Evolutionary conservation across 2,113 vertebrate genomes (phyloP).

Genomic region (Micromys minutus): DNA sequence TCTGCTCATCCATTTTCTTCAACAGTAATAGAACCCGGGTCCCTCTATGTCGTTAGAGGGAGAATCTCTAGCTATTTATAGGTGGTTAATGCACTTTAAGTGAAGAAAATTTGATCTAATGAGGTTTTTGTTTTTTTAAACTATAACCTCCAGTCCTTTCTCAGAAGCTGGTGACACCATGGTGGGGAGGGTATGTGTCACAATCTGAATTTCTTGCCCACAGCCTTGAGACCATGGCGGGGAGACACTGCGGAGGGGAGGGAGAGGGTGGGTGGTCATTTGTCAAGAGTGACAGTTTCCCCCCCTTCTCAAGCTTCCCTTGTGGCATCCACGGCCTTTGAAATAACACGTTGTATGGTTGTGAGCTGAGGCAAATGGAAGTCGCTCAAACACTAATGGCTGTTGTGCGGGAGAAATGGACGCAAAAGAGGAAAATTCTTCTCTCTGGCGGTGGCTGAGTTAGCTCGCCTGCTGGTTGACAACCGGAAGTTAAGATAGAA

Average conservation of each 20-base stretch:
- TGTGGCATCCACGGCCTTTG: neutral
- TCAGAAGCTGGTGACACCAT: neutral
- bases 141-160: neutral
- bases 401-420: neutral
- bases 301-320: neutral
- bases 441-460: neutral
- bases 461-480: neutral
- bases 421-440: neutral
- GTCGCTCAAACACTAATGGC: neutral
- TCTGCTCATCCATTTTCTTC: neutral
- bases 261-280: neutral
- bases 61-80: conserved; percentile 12
- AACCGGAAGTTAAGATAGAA: neutral
- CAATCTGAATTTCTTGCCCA: conserved; percentile 73
- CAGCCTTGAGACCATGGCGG: conserved; percentile 67
- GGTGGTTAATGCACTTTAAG: conserved; percentile 26
- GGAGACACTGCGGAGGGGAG: conserved; percentile 63
- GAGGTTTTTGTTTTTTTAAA: neutral
- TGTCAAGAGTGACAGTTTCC: conserved; percentile 44
- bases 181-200: neutral
- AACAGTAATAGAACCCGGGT: neutral
- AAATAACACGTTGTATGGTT: neutral
- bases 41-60: neutral
- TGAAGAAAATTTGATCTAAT: conserved; percentile 7
- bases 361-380: neutral